These are phyloP conservation scores for Lamprologus sp. DNA, from an alignment of 2,113 vertebrate genomes.

Conservation along the genomic window DNA sequence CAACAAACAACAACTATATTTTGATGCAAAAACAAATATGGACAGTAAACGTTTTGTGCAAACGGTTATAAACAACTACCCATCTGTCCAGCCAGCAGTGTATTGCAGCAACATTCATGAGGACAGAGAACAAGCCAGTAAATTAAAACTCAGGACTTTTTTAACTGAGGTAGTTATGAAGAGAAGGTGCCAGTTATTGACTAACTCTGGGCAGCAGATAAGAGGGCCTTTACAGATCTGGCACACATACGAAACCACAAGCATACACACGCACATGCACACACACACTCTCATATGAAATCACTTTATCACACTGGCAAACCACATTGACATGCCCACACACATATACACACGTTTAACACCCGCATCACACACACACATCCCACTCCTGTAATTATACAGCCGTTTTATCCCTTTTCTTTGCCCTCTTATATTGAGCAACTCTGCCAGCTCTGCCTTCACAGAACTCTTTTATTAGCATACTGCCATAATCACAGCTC, in stretches of 20 bases:
- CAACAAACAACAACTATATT: neutral
- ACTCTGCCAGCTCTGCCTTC: constrained; percentile 24
- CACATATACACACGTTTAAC: constrained; percentile 19
- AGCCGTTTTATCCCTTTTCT: constrained; percentile 9
- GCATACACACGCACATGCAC: neutral
- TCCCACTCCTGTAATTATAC: constrained; percentile 30
- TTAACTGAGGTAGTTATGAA: constrained; percentile 37
- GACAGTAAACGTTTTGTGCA: neutral
- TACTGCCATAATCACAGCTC: constrained; percentile 48
- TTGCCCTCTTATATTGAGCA: constrained; percentile 4
- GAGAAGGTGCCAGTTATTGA: constrained; percentile 54
- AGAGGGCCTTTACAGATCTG: constrained; percentile 23
- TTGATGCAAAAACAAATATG: neutral
- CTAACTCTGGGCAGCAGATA: constrained; percentile 49
- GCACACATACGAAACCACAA: constrained; percentile 15
- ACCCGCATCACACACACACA: neutral
- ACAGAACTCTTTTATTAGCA: constrained; percentile 51
- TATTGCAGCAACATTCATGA: neutral
- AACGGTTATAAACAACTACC: neutral
- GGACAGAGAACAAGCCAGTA: neutral
- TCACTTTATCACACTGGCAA: neutral
- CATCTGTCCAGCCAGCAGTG: neutral
- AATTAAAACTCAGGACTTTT: constrained; percentile 23
- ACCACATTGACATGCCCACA: constrained; percentile 35
- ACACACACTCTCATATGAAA: neutral